phyloP scores from a whole-genome alignment of 2,113 vertebrate species.

The Pavo muticus region DNA sequence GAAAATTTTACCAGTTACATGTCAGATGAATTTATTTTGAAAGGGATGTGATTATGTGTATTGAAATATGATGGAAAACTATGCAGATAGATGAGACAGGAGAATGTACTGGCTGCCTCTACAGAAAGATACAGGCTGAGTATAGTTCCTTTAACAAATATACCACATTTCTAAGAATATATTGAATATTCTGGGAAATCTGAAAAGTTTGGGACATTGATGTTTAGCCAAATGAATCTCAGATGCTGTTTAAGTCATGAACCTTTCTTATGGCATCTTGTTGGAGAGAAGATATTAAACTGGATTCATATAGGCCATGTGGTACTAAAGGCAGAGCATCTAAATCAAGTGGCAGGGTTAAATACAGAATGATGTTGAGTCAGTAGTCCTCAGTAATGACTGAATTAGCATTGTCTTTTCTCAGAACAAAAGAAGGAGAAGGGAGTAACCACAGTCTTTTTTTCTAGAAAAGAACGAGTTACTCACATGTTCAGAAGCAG shows the following conservation, averaged over 20 bases:
- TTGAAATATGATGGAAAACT: neutral
- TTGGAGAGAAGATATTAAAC: too few species aligned
- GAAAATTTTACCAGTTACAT: neutral
- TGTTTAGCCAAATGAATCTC: too few species aligned
- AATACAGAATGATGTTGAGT: too few species aligned
- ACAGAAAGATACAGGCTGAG: neutral
- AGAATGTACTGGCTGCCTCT: neutral
- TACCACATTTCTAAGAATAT: too few species aligned
- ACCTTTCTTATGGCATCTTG: too few species aligned
- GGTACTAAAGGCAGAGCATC: too few species aligned
- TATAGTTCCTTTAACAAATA: too few species aligned
- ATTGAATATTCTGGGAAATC: too few species aligned
- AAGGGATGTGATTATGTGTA: neutral
- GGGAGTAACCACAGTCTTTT: neutral
- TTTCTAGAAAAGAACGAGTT: neutral
- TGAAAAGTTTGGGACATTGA: too few species aligned
- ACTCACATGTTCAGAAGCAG: neutral
- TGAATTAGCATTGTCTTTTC: neutral
- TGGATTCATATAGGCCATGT: too few species aligned
- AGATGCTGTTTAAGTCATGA: too few species aligned
- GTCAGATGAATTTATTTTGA: neutral
- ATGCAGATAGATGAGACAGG: neutral
- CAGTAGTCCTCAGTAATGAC: neutral
- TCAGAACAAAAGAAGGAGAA: neutral
- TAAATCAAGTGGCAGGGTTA: too few species aligned